Percentiles rank a stretch among this genome's conserved stretches.
Evolutionary conservation across 2,888 invertebrate species (phyloP).

Genomic region (Drosophila aldrichi): DNA sequence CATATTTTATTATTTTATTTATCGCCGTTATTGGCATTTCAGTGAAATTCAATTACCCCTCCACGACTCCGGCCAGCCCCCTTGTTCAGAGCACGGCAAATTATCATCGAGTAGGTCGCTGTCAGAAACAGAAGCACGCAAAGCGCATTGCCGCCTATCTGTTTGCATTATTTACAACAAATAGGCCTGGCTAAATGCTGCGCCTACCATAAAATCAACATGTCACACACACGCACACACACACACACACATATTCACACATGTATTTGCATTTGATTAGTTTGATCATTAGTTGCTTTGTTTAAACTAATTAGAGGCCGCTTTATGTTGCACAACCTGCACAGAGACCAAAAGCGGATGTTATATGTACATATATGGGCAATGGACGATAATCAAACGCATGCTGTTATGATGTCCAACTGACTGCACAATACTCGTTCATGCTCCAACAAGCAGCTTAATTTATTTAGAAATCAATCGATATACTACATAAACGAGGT

Average conservation of each 20-base stretch:
- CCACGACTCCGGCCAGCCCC: background rate
- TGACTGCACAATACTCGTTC: slow-evolving; percentile 3
- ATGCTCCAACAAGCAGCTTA: slow-evolving; percentile 2
- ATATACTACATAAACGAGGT: background rate
- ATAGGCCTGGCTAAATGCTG: slow-evolving; percentile 24
- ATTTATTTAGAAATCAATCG: background rate
- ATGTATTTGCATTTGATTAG: slow-evolving; percentile 6
- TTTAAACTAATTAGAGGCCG: background rate
- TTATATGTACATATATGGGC: background rate
- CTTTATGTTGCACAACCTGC: background rate
- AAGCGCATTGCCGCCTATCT: slow-evolving; percentile 4
- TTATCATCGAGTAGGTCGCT: slow-evolving; percentile 25
- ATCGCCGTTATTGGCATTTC: slow-evolving; percentile 28
- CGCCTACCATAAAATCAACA: slow-evolving; percentile 22
- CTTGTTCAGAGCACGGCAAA: background rate
- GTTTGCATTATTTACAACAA: slow-evolving; percentile 29
- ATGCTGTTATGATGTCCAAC: background rate
- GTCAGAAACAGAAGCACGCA: slow-evolving; percentile 52
- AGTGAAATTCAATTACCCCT: slow-evolving; percentile 29
- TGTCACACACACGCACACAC: background rate
- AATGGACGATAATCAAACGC: background rate
- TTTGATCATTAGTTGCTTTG: slow-evolving; percentile 9
- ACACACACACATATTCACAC: background rate
- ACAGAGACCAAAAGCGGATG: background rate
- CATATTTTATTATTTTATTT: slow-evolving; percentile 20